These are phyloP conservation scores for Octomys mimax DNA, from an alignment of 2,797 vertebrate species.

Conservation along the genomic window DNA sequence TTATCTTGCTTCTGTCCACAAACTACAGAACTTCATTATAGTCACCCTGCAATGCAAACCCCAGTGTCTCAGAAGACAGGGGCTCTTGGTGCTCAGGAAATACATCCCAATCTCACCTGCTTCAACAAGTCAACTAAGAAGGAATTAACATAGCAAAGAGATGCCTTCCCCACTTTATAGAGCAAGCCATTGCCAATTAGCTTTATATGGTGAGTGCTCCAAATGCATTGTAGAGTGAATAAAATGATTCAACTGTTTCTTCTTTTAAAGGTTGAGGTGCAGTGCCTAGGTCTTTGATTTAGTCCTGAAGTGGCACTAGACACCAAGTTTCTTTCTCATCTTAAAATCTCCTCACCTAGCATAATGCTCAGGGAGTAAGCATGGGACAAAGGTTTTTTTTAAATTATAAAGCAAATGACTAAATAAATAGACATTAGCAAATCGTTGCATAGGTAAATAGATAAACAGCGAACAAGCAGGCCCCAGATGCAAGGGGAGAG, in stretches of 20 bases:
- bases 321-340: background rate
- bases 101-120: background rate
- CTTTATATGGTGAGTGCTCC: background rate
- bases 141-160: background rate
- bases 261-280: background rate
- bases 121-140: background rate
- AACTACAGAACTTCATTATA: background rate
- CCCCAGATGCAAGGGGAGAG: background rate
- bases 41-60: background rate
- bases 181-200: background rate
- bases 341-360: background rate
- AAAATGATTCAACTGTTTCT: background rate
- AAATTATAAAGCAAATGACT: conserved; percentile 19
- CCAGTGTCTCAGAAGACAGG: background rate
- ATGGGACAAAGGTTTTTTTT: background rate
- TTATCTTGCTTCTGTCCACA: background rate
- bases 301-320: background rate
- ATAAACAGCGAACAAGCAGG: background rate
- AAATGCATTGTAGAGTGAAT: background rate
- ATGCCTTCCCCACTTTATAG: background rate
- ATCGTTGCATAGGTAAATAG: background rate
- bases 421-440: background rate
- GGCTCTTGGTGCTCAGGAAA: background rate
- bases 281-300: background rate
- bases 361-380: background rate